phyloP scores from a whole-genome alignment of 2,888 invertebrate species.

The Trachelus tabidus region DNA sequence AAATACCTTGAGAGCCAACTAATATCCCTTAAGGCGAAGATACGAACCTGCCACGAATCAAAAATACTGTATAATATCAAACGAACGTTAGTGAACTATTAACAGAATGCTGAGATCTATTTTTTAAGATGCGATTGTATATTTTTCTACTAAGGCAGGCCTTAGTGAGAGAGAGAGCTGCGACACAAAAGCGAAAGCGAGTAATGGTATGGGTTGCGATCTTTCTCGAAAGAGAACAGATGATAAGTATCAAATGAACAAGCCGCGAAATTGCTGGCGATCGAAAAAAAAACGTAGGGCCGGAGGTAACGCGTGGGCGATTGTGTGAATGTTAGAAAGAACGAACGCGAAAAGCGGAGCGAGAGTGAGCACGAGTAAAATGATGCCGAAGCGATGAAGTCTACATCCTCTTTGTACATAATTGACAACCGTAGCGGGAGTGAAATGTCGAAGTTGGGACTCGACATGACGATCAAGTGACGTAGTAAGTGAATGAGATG shows the following conservation, averaged over 20 bases:
- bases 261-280: slow-evolving; percentile 27
- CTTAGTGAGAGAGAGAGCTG: slow-evolving; percentile 49
- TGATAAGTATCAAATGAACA: slow-evolving; percentile 18
- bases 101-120: slow-evolving; percentile 63
- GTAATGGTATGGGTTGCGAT: slow-evolving; percentile 24
- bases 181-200: slow-evolving; percentile 4
- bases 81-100: slow-evolving; percentile 50
- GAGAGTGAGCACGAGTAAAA: slow-evolving; percentile 12
- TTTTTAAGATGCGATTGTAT: slow-evolving; percentile 66
- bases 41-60: slow-evolving; percentile 53
- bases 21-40: background rate
- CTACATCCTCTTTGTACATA: background rate
- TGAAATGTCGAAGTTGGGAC: background rate
- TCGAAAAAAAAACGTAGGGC: slow-evolving; percentile 25
- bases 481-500: background rate
- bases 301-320: slow-evolving; percentile 37
- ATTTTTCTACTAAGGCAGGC: slow-evolving; percentile 67
- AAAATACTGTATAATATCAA: slow-evolving; percentile 55
- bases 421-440: background rate
- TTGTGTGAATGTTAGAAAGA: background rate
- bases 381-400: background rate
- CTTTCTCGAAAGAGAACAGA: slow-evolving; percentile 18
- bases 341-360: background rate
- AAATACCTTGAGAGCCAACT: background rate
- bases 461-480: background rate